phyloP scores from a whole-genome alignment of 2,113 vertebrate species.

The Orientallactaga bullata region DNA sequence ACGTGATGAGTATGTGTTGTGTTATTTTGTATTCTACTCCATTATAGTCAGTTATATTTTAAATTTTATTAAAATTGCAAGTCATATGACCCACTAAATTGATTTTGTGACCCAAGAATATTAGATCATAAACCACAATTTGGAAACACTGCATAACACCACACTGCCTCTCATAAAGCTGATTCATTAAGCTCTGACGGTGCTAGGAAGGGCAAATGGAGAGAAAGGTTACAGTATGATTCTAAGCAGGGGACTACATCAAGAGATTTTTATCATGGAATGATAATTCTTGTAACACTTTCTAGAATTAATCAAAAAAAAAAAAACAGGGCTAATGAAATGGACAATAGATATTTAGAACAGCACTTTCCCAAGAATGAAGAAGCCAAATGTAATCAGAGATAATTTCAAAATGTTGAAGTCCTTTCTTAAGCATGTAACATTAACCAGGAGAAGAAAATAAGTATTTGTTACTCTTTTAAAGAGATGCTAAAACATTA shows the following conservation, averaged over 20 bases:
- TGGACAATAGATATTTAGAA: background rate
- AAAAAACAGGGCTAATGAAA: background rate
- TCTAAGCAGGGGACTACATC: background rate
- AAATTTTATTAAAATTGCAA: conserved; percentile 35
- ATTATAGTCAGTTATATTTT: conserved; percentile 43
- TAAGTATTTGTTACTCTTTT: background rate
- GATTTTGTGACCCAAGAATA: conserved; percentile 52
- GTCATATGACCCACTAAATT: conserved; percentile 61
- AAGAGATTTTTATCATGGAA: background rate
- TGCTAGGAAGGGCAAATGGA: conserved; percentile 16
- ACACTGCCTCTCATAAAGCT: conserved; percentile 24
- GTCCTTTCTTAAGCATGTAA: background rate
- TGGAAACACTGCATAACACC: conserved; percentile 31
- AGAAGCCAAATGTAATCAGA: background rate
- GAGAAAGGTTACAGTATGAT: background rate
- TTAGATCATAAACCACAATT: conserved; percentile 63
- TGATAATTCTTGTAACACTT: background rate
- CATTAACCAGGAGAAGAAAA: background rate
- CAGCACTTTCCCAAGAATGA: background rate
- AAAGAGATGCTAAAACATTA: background rate
- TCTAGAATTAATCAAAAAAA: background rate
- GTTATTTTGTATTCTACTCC: background rate
- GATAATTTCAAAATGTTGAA: background rate
- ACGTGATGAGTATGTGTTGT: background rate
- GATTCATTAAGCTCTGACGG: conserved; percentile 25